A percentile compares a stretch with the other conserved stretches of the same genome.
phyloP scores from a whole-genome alignment of 2,888 invertebrate species.

The Pecten maximus region DNA sequence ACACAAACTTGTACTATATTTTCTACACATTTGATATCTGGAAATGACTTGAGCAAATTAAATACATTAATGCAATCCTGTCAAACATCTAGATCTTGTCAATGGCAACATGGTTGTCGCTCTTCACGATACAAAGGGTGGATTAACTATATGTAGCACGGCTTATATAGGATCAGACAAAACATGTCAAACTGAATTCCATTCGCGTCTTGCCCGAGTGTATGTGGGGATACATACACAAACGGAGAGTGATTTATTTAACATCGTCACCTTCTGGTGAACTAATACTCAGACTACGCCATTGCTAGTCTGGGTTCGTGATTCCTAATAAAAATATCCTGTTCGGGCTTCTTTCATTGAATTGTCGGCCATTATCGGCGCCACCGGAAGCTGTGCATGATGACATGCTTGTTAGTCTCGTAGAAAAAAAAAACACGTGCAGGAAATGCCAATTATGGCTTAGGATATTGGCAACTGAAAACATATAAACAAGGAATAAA shows the following conservation, averaged over 20 bases:
- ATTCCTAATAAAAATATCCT: not conserved
- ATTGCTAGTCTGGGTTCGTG: not conserved
- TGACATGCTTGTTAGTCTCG: conserved; percentile 11
- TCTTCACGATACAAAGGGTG: not conserved
- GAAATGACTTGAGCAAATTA: too few species aligned
- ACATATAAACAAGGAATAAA: not conserved
- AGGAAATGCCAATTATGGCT: not conserved
- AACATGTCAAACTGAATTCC: not conserved
- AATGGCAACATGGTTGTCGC: not conserved
- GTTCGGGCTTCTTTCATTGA: not conserved
- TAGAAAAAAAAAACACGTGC: not conserved
- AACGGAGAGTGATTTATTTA: not conserved
- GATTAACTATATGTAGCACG: not conserved
- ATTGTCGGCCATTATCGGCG: not conserved
- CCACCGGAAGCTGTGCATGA: conserved; percentile 3
- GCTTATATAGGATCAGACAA: not conserved
- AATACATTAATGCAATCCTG: not conserved
- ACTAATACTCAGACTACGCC: not conserved
- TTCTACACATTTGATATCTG: too few species aligned
- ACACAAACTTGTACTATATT: too few species aligned
- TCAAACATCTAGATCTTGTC: too few species aligned
- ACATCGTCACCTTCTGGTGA: not conserved
- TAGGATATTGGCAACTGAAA: not conserved
- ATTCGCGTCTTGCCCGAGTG: not conserved
- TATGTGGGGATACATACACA: not conserved